Evolutionary conservation across 2,888 invertebrate species (phyloP), one percentile per base, ranked within the genome.

Genomic region (Eilema caniola): DNA sequence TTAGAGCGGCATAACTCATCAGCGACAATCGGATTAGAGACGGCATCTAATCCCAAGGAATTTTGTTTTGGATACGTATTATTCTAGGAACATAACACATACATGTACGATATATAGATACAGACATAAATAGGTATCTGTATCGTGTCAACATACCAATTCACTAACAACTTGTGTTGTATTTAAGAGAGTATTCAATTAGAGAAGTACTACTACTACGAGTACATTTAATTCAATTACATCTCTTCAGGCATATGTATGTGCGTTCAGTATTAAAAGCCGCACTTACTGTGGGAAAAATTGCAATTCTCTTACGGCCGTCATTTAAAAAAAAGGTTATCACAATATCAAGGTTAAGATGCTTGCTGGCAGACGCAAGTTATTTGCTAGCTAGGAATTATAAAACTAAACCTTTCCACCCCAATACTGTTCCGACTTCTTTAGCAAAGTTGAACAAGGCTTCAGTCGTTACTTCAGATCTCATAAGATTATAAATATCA

Each of bases 1-100:
- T 53, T n/a, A n/a, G n/a, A n/a, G 53, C 20, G 53, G n/a, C 53
- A 53, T 53, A 53, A 53, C 53, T 53, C 53, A 53, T 53, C 53
- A 53, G n/a, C 10, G 53, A 53, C n/a, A 53, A 53, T n/a, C 53
- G 53, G 53, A 53, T 53, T 53, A 53, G 53, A 53, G 53, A 53
- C 53, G 53, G 53, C 20, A 53, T 53, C 53, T n/a, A 20, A 53
- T 53, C 20, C 53, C 10, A n/a, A 20, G 53, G 53, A n/a, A 53
- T 53, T 53, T 53, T 53, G 53, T 53, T n/a, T n/a, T 53, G n/a
- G 53, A 53, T 53, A 53, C n/a, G 10, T 53, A 16, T 23, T 25
- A 16, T 69, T 62, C 53, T n/a, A 0, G 47, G 7, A 20, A 53
- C 53, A 53, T 53, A n/a, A 53, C n/a, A n/a, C n/a, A n/a, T n/a